phyloP scores from a whole-genome alignment of 2,888 invertebrate genomes.

The Acanthococcus lagerstroemiae region DNA sequence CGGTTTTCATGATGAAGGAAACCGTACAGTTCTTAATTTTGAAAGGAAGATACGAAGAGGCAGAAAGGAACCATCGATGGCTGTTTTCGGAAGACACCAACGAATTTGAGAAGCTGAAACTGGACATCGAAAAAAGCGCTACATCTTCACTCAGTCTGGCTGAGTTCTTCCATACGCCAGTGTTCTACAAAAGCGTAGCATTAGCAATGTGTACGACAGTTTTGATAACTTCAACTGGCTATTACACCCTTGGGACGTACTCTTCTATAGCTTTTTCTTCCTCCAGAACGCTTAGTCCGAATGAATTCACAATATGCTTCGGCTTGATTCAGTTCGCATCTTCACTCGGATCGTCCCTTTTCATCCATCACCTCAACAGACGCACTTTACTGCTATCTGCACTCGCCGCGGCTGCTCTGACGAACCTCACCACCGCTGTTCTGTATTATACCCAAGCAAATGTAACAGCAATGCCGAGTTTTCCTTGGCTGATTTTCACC shows the following conservation, averaged over 20 bases:
- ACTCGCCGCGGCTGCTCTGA: neutral
- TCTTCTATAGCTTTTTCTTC: neutral
- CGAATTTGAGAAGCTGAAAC: neutral
- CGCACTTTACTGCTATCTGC: conserved; percentile 25
- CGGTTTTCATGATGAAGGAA: neutral
- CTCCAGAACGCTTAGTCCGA: neutral
- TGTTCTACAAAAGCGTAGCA: neutral
- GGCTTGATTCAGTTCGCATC: neutral
- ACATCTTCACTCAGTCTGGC: neutral
- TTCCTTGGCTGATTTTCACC: conserved; percentile 21
- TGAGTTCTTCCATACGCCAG: neutral
- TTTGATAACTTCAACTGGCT: neutral
- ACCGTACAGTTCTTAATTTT: conserved; percentile 2
- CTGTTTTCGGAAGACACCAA: neutral
- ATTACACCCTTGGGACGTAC: neutral
- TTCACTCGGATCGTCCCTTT: neutral
- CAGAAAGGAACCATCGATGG: conserved; percentile 1
- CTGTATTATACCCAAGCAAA: neutral
- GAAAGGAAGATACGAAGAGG: conserved; percentile 5
- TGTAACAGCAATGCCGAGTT: neutral
- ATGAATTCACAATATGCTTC: neutral
- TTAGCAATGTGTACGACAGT: neutral
- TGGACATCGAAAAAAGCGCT: neutral
- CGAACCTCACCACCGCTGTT: neutral
- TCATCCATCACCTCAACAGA: neutral